Conservation (phyloP, 2,797 vertebrate genomes). For the Lagothrix lagotricha region DNA sequence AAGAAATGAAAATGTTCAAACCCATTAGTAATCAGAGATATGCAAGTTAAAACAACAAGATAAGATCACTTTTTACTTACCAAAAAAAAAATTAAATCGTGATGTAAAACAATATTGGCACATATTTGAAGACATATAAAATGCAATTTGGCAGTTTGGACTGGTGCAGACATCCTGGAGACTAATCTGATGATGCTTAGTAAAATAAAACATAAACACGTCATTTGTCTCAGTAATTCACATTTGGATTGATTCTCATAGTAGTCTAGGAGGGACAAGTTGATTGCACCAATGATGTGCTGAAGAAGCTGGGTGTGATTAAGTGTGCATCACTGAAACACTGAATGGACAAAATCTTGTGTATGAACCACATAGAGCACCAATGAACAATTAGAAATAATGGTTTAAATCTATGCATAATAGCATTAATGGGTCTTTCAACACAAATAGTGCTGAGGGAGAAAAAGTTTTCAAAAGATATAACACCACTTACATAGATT, state of each 20-base stretch:
- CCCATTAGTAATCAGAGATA: neutral
- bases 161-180: neutral
- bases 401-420: neutral
- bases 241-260: neutral
- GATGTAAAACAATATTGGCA: neutral
- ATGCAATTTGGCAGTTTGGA: neutral
- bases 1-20: neutral
- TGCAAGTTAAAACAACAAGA: neutral
- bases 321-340: no score
- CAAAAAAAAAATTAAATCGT: neutral
- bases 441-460: neutral
- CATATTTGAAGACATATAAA: neutral
- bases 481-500: neutral
- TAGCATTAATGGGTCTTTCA: no score
- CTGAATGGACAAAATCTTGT: neutral
- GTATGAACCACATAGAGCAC: fast-evolving
- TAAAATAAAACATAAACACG: neutral
- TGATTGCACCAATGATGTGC: fast-evolving
- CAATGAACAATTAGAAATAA: neutral
- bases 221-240: neutral
- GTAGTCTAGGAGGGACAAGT: no score
- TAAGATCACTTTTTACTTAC: neutral
- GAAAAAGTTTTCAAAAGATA: neutral
- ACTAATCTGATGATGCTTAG: neutral
- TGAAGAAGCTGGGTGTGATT: neutral